Percentiles rank a stretch among this genome's conserved stretches.
Evolutionary conservation across 2,888 invertebrate species (phyloP).

Genomic region (Andrena dorsata): DNA sequence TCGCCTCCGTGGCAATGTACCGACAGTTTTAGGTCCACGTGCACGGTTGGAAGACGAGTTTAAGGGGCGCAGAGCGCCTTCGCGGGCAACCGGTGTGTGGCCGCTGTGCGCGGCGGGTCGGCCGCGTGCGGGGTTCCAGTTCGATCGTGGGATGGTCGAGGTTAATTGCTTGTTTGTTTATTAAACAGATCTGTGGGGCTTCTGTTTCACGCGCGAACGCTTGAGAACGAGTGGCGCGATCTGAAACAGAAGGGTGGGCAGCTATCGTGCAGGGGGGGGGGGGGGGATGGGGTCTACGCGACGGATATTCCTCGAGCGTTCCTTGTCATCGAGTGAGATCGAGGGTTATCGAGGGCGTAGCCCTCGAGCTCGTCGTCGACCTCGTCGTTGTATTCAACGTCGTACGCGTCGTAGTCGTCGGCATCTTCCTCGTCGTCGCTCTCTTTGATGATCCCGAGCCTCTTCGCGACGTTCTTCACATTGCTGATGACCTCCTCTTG

Average conservation of each 20-base stretch:
- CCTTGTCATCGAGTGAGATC: conserved; percentile 55
- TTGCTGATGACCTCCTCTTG: conserved; percentile 97
- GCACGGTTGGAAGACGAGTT: no score
- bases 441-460: conserved; percentile 94
- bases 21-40: no score
- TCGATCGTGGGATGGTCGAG: not conserved
- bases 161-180: not conserved
- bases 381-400: conserved; percentile 74
- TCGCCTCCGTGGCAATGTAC: no score
- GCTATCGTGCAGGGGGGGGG: not conserved
- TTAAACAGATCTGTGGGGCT: not conserved
- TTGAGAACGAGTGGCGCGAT: not conserved
- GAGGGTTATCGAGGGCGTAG: conserved; percentile 56
- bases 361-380: conserved; percentile 68
- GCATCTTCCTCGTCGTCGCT: conserved; percentile 88
- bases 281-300: no score
- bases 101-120: no score
- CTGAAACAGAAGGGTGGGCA: not conserved
- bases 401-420: conserved; percentile 77
- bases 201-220: no score
- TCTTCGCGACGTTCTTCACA: conserved; percentile 94
- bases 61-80: no score
- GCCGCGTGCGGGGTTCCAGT: not conserved
- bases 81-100: no score
- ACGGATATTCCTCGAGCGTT: conserved; percentile 47